phyloP scores from a whole-genome alignment of 2,797 vertebrate genomes.

The Malacoctenus gilli region DNA sequence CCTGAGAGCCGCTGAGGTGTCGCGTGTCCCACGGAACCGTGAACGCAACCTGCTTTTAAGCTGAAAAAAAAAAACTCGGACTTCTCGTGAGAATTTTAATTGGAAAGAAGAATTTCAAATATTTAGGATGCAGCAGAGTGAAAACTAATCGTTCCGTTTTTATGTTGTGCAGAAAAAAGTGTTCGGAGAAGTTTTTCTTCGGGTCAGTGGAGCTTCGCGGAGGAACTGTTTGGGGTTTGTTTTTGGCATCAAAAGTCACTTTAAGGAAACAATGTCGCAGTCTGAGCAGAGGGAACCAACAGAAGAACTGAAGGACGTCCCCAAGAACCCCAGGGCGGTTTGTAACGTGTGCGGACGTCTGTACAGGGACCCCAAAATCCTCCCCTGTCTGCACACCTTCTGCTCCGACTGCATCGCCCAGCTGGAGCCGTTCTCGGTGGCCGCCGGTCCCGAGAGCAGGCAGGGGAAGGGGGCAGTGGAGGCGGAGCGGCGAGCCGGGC shows the following conservation, averaged over 20 bases:
- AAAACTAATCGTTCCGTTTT: background rate
- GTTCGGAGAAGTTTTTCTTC: background rate
- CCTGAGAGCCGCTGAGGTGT: too few relatives aligned
- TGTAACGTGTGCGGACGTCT: slow-evolving; percentile 82
- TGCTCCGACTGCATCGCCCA: slow-evolving; percentile 85
- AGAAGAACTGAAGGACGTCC: background rate
- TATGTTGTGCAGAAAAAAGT: too few relatives aligned
- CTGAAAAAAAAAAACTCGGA: too few relatives aligned
- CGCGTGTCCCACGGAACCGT: too few relatives aligned
- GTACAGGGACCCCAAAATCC: slow-evolving; percentile 84
- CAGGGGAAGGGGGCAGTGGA: background rate
- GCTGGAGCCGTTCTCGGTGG: slow-evolving; percentile 80
- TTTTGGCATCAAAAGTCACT: slow-evolving; percentile 1
- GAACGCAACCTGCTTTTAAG: too few relatives aligned
- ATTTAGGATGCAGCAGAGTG: too few relatives aligned
- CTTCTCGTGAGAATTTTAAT: too few relatives aligned
- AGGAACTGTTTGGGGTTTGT: background rate
- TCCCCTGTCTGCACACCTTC: slow-evolving; percentile 91
- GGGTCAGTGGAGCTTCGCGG: background rate
- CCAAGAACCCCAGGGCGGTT: slow-evolving; percentile 63
- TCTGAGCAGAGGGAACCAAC: background rate
- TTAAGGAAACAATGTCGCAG: slow-evolving; percentile 50
- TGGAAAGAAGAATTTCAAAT: too few relatives aligned
- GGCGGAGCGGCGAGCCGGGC: background rate
- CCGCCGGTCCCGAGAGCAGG: slow-evolving; percentile 20